Evolutionary conservation across 2,113 vertebrate genomes (phyloP).

Genomic region (Eira barbara): DNA sequence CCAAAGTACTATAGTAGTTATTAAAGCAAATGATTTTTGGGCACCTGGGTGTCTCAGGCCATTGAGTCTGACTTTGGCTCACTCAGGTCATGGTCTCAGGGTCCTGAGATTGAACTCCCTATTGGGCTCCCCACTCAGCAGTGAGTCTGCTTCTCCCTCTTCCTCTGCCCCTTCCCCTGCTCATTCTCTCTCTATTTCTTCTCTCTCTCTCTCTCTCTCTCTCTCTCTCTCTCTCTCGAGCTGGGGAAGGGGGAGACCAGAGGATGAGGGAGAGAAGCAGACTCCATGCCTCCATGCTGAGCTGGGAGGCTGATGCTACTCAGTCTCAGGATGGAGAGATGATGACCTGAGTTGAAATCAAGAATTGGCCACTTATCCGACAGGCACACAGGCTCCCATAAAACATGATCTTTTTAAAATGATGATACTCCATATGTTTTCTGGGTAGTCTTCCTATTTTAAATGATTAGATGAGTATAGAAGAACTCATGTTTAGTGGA

Average conservation of each 20-base stretch:
- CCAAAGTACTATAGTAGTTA: not conserved
- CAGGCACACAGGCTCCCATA: not conserved
- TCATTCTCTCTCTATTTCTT: not conserved
- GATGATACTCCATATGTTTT: not conserved
- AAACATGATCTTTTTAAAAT: not conserved
- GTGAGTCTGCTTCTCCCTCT: not conserved
- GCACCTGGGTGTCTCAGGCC: not conserved
- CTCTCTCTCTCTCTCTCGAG: not conserved
- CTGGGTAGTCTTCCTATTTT: conserved; percentile 17
- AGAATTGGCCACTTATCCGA: not conserved
- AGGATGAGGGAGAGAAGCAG: not conserved
- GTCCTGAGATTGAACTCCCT: not conserved
- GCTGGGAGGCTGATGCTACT: not conserved
- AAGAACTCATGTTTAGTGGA: not conserved
- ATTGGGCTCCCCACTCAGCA: not conserved
- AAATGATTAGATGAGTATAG: not conserved
- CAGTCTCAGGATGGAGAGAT: not conserved
- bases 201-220: not conserved
- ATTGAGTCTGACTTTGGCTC: not conserved
- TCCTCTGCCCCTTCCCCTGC: not conserved
- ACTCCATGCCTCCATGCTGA: not conserved
- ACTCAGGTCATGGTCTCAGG: not conserved
- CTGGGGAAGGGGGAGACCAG: not conserved
- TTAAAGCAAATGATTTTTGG: not conserved
- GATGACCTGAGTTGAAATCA: not conserved